phyloP scores from a whole-genome alignment of 2,888 invertebrate genomes.

The Leucoptera coffeella region DNA sequence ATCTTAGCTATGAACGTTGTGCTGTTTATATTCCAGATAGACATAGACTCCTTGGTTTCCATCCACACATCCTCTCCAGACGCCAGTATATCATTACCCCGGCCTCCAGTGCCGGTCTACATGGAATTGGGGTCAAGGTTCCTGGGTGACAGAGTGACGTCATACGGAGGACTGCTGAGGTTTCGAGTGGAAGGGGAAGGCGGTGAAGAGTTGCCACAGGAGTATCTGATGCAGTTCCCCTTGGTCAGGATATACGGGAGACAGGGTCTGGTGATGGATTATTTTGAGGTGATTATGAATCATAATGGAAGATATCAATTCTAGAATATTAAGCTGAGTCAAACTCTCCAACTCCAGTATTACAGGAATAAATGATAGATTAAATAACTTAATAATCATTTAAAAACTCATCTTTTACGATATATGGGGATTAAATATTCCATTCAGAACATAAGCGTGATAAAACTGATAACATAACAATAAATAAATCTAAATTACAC shows the following conservation, averaged over 20 bases:
- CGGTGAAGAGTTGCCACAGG: constrained; percentile 46
- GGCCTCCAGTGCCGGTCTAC: constrained; percentile 65
- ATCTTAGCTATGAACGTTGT: no score
- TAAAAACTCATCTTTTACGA: no score
- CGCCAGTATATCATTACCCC: constrained; percentile 28
- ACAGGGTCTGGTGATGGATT: constrained; percentile 66
- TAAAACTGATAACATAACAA: no score
- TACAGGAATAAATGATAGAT: no score
- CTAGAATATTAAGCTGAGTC: background rate
- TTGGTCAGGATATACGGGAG: constrained; percentile 77
- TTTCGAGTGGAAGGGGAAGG: constrained; percentile 68
- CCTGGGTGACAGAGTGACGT: constrained; percentile 76
- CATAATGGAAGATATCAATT: no score
- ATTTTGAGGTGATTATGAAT: constrained; percentile 57
- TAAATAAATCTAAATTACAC: no score
- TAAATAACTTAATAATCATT: no score
- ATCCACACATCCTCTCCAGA: constrained; percentile 30
- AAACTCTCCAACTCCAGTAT: no score
- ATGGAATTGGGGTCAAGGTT: constrained; percentile 77
- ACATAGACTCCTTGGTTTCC: constrained; percentile 27
- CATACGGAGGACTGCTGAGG: constrained; percentile 84
- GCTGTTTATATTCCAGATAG: no score
- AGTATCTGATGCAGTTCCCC: constrained; percentile 61
- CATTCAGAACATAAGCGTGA: no score
- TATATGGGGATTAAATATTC: no score